These are phyloP conservation scores for Hippocampus comes DNA, from an alignment of 2,113 vertebrate genomes.

Conservation along the genomic window DNA sequence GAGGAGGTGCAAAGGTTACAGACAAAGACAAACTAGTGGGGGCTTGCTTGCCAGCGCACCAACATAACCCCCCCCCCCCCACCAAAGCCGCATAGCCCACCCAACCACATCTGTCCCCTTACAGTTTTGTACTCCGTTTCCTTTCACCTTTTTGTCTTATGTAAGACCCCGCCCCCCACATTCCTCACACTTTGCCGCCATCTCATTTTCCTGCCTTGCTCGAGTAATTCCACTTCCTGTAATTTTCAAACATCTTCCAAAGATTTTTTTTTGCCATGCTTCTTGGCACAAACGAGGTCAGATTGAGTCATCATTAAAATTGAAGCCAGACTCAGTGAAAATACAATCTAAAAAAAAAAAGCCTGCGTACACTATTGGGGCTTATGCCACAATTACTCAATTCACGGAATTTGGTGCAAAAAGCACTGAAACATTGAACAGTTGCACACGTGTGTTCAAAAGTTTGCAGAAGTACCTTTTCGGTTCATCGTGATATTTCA, in stretches of 20 bases:
- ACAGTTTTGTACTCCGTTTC: constrained; percentile 49
- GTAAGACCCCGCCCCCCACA: constrained; percentile 17
- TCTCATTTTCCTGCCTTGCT: constrained; percentile 34
- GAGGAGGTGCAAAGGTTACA: constrained; percentile 23
- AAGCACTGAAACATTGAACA: too few relatives aligned
- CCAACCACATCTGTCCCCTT: too few relatives aligned
- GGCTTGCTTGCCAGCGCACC: constrained; percentile 23
- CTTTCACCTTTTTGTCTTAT: constrained; percentile 19
- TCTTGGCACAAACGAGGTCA: constrained; percentile 26
- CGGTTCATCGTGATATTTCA: too few relatives aligned
- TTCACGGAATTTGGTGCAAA: too few relatives aligned
- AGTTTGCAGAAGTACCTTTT: too few relatives aligned
- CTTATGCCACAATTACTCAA: too few relatives aligned
- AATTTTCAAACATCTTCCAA: constrained; percentile 28
- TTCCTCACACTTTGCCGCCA: constrained; percentile 42
- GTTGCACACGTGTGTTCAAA: too few relatives aligned
- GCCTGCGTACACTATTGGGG: too few relatives aligned
- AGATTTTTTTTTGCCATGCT: constrained; percentile 27
- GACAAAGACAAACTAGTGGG: constrained; percentile 49
- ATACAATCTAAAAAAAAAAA: too few relatives aligned
- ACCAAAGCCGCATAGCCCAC: too few relatives aligned
- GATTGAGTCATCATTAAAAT: constrained; percentile 22
- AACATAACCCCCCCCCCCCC: constrained; percentile 50
- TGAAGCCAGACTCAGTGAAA: constrained; percentile 16
- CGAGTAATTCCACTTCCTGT: constrained; percentile 15